A percentile compares a stretch with the other conserved stretches of the same genome.
These are phyloP conservation scores for Ethmia dodecea DNA, from an alignment of 2,888 invertebrate genomes.

Conservation along the genomic window DNA sequence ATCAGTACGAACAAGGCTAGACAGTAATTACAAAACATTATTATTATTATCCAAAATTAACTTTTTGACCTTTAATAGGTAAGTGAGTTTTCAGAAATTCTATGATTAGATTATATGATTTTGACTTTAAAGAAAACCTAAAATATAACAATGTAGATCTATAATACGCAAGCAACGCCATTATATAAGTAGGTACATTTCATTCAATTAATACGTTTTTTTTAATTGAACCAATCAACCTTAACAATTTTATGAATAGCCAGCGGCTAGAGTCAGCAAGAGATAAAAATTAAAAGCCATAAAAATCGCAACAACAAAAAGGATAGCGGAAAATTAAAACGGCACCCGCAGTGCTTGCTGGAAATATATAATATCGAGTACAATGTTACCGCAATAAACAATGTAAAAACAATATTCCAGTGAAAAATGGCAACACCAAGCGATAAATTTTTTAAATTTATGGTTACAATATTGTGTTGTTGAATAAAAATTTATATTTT, in stretches of 20 bases:
- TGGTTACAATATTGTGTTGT: slow-evolving; percentile 25
- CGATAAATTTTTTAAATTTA: slow-evolving; percentile 30
- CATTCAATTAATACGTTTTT: too few species aligned
- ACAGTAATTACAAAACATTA: too few species aligned
- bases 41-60: too few species aligned
- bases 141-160: too few species aligned
- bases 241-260: slow-evolving; percentile 12
- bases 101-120: too few species aligned
- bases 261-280: slow-evolving; percentile 15
- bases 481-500: too few species aligned
- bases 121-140: too few species aligned
- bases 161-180: too few species aligned
- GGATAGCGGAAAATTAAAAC: slow-evolving; percentile 56
- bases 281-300: slow-evolving; percentile 27
- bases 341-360: slow-evolving; percentile 36
- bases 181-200: too few species aligned
- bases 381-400: slow-evolving; percentile 35
- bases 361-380: slow-evolving; percentile 43
- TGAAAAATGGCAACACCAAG: slow-evolving; percentile 30
- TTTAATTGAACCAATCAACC: slow-evolving; percentile 12
- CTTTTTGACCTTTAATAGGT: too few species aligned
- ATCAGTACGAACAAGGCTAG: too few species aligned
- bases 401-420: slow-evolving; percentile 37
- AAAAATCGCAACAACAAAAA: slow-evolving; percentile 27
- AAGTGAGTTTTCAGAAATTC: too few species aligned